Evolutionary conservation across 2,797 vertebrate species (phyloP).

Genomic region (Lycodopsis pacificus): DNA sequence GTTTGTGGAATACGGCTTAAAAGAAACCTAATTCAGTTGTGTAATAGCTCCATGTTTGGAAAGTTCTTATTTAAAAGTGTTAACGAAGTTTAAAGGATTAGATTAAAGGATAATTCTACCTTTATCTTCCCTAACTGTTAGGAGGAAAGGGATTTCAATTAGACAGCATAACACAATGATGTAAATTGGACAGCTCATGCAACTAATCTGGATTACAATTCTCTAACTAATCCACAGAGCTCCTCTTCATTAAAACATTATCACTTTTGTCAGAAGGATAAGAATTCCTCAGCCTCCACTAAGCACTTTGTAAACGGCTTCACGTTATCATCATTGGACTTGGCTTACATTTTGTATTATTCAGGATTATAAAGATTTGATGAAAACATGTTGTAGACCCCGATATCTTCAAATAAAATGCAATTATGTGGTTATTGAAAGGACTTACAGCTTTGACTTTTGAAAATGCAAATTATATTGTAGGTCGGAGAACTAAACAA

Average conservation of each 20-base stretch:
- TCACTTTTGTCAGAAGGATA: conserved; percentile 59
- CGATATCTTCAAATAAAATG: background rate
- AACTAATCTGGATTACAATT: conserved; percentile 75
- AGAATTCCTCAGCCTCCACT: conserved; percentile 46
- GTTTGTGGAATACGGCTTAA: conserved; percentile 26
- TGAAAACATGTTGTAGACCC: conserved; percentile 1
- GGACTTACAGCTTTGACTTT: background rate
- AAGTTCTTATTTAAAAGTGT: conserved; percentile 6
- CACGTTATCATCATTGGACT: conserved; percentile 19
- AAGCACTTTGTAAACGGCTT: conserved; percentile 46
- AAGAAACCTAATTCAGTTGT: conserved; percentile 22
- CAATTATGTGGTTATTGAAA: background rate
- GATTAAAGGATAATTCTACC: conserved; percentile 17
- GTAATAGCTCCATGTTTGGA: background rate
- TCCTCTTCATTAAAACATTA: conserved; percentile 51
- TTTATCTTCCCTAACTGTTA: conserved; percentile 30
- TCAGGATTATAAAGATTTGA: conserved; percentile 8
- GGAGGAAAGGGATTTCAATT: conserved; percentile 51
- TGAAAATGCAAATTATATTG: too few relatives aligned
- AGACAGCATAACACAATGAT: conserved; percentile 47
- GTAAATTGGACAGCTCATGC: conserved; percentile 55
- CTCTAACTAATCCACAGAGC: conserved; percentile 62
- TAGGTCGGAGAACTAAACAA: background rate
- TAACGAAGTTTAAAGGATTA: conserved; percentile 1
- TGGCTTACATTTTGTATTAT: conserved; percentile 28